These are phyloP conservation scores for Genyomyrus donnyi DNA, from an alignment of 2,113 vertebrate species.

Conservation along the genomic window DNA sequence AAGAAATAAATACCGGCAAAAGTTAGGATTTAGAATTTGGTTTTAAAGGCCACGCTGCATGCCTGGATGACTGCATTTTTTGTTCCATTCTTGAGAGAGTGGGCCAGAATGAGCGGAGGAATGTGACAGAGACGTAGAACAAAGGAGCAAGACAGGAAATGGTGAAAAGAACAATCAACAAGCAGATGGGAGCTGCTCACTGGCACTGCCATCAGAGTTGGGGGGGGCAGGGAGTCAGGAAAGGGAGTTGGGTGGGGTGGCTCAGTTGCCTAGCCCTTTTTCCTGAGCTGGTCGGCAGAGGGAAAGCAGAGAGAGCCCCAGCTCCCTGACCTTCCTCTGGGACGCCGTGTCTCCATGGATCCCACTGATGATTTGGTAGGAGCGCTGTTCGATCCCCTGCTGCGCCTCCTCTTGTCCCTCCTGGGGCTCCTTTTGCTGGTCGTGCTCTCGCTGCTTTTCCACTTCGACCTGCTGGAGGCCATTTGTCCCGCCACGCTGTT, in stretches of 20 bases:
- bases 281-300: not conserved
- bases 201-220: not conserved
- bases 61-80: not conserved
- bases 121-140: not conserved
- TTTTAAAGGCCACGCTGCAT: not conserved
- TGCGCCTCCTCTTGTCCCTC: not conserved
- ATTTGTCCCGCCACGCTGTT: not conserved
- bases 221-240: not conserved
- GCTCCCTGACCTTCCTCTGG: not conserved
- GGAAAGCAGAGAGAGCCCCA: not conserved
- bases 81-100: not conserved
- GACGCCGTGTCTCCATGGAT: not conserved
- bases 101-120: not conserved
- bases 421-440: not conserved
- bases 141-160: not conserved
- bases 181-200: not conserved
- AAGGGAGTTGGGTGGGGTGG: not conserved
- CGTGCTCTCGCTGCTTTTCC: not conserved
- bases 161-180: not conserved
- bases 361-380: not conserved
- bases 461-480: conserved; percentile 12
- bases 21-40: not conserved
- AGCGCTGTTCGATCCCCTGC: not conserved
- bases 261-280: not conserved
- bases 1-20: not conserved